Evolutionary conservation across 2,113 vertebrate species (phyloP).

Genomic region (Zosterops lateralis): DNA sequence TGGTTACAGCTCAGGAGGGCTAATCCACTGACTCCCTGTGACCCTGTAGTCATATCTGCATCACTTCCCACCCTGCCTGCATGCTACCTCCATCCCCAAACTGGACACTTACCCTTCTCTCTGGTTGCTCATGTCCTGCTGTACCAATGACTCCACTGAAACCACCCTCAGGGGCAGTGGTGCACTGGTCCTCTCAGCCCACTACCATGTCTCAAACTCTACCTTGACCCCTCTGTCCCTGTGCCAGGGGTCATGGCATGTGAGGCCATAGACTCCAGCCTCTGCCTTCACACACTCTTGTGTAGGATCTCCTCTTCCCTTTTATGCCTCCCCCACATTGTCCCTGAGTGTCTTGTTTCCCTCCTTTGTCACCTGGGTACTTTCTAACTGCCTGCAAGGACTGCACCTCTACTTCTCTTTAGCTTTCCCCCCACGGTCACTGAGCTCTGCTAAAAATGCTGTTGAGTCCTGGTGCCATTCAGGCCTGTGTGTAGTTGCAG

Average conservation of each 20-base stretch:
- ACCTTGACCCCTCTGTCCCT: not conserved
- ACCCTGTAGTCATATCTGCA: not conserved
- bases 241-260: rapidly evolving
- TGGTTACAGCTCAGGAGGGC: not conserved
- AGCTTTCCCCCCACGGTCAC: not conserved
- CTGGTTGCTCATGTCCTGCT: not conserved
- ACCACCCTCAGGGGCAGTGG: rapidly evolving
- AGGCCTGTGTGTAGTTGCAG: not conserved
- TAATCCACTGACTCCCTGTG: not conserved
- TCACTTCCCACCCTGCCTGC: not conserved
- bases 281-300: not conserved
- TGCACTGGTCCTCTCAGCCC: not conserved
- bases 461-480: rapidly evolving
- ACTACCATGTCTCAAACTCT: not conserved
- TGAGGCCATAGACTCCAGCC: not conserved
- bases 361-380: not conserved
- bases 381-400: not conserved
- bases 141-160: not conserved
- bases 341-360: not conserved
- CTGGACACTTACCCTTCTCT: not conserved
- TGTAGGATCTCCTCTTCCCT: not conserved
- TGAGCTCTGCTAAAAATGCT: not conserved
- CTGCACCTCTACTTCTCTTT: not conserved
- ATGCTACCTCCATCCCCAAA: not conserved
- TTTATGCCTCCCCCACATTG: not conserved